These are phyloP conservation scores for Holothuria leucospilota DNA, from an alignment of 53 echinoderm and acorn worm genomes.

Conservation along the genomic window DNA sequence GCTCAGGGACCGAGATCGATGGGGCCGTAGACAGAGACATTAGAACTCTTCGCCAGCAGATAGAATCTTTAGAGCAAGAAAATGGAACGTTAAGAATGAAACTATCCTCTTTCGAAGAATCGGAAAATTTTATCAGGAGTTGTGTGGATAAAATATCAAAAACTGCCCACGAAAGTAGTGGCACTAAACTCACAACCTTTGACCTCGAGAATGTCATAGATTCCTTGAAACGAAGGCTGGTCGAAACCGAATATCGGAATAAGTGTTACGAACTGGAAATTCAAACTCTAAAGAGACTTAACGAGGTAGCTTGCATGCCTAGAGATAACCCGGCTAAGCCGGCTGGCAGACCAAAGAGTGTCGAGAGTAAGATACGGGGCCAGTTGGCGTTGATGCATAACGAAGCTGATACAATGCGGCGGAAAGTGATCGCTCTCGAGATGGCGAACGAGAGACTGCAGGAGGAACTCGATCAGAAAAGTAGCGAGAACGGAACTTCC, in stretches of 20 bases:
- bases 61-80: constrained; percentile 81
- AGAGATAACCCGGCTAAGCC: constrained; percentile 25
- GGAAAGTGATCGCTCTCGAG: constrained; percentile 78
- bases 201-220: constrained; percentile 71
- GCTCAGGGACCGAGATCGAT: constrained; percentile 40
- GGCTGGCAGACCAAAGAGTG: constrained; percentile 58
- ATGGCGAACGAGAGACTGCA: constrained; percentile 87
- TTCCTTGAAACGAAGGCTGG: constrained; percentile 78
- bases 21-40: constrained; percentile 50
- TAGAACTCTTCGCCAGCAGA: constrained; percentile 76
- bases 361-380: constrained; percentile 82
- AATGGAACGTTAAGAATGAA: constrained; percentile 84
- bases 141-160: constrained; percentile 15
- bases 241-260: constrained; percentile 74
- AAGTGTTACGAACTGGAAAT: constrained; percentile 60
- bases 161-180: constrained; percentile 64
- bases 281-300: constrained; percentile 72
- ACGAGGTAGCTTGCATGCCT: constrained; percentile 63
- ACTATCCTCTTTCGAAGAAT: constrained; percentile 78
- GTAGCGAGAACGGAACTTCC: constrained; percentile 12
- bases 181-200: constrained; percentile 52
- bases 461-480: constrained; percentile 75
- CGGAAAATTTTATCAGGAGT: constrained; percentile 29
- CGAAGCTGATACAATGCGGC: constrained; percentile 89
- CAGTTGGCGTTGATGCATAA: constrained; percentile 86